Evolutionary conservation across 1,140 invertebrate genomes (phyloP).

Genomic region (Trachelipus rathkii): DNA sequence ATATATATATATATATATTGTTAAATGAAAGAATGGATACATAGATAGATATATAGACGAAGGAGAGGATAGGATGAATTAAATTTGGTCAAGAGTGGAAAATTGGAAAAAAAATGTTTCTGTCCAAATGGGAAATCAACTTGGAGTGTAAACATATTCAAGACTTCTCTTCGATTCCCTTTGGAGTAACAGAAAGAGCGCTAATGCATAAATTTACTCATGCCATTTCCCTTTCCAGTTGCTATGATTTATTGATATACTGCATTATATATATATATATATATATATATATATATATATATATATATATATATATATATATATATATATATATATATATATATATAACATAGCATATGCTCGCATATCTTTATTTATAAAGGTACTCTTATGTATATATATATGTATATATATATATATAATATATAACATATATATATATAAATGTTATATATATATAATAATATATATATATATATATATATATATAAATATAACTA

Average conservation of each 20-base stretch:
- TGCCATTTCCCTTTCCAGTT: not conserved
- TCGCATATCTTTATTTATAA: no score
- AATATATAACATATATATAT: no score
- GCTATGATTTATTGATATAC: constrained; percentile 7
- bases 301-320: not conserved
- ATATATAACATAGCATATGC: no score
- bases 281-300: constrained; percentile 4
- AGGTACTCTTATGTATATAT: no score
- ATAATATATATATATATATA: no score
- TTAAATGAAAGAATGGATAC: no score
- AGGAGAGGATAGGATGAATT: not conserved
- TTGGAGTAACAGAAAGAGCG: not conserved
- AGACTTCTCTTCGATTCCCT: not conserved
- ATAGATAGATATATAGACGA: no score
- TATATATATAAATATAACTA: no score
- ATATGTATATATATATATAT: no score
- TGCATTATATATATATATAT: not conserved
- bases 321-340: no score
- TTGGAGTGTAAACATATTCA: constrained; percentile 4
- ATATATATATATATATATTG: no score
- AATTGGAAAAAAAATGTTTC: not conserved
- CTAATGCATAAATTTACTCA: constrained; percentile 5
- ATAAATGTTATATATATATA: no score
- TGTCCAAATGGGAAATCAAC: constrained; percentile 7
- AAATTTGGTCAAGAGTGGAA: not conserved